Evolutionary conservation across 53 echinoderm and acorn worm genomes (phyloP).

Genomic region (Patiria pectinifera): DNA sequence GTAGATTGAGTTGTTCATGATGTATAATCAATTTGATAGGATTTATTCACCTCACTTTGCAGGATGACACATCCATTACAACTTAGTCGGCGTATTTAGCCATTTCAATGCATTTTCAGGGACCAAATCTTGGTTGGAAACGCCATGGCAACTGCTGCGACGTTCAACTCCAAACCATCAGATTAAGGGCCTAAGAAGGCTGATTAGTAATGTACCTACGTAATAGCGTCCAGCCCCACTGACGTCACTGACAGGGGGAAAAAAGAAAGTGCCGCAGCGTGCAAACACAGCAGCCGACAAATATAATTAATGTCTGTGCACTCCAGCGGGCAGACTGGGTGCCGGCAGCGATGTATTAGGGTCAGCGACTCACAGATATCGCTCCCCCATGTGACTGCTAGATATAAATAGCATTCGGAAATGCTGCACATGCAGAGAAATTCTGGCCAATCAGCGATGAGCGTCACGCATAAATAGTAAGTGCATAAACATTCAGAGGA

Average conservation of each 20-base stretch:
- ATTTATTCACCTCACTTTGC: background rate
- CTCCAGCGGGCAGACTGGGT: constrained; percentile 42
- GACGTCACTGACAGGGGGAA: constrained; percentile 51
- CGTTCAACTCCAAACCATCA: constrained; percentile 30
- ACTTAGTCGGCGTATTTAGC: constrained; percentile 14
- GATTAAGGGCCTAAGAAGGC: constrained; percentile 45
- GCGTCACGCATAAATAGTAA: no score
- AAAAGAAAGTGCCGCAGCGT: constrained; percentile 41
- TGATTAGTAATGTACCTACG: constrained; percentile 60
- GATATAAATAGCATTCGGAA: constrained; percentile 25
- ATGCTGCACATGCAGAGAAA: no score
- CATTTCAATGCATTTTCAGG: background rate
- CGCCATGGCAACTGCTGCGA: constrained; percentile 31
- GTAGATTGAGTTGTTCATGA: background rate
- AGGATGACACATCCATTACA: background rate
- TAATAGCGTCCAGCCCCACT: constrained; percentile 43
- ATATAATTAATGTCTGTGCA: constrained; percentile 59
- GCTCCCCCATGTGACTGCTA: constrained; percentile 3
- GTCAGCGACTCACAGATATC: constrained; percentile 46
- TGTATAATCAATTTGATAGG: background rate
- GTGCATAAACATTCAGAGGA: no score
- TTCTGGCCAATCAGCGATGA: no score
- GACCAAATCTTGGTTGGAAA: background rate
- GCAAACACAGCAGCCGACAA: constrained; percentile 59
- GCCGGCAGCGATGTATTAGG: constrained; percentile 50